Evolutionary conservation across 2,113 vertebrate genomes (phyloP).

Genomic region (Aldabrachelys gigantea): DNA sequence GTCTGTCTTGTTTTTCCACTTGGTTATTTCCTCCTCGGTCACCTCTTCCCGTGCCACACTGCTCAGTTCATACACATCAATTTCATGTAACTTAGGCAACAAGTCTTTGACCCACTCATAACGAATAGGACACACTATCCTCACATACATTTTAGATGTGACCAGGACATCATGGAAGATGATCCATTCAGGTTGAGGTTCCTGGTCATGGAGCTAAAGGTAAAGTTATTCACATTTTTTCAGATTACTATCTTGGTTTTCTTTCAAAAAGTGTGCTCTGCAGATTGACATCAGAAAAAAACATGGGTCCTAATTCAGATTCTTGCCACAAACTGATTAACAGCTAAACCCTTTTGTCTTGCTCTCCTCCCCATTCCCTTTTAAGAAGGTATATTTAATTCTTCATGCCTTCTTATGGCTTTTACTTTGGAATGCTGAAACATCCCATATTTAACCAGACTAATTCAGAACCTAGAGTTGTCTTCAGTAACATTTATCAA

Average conservation of each 20-base stretch:
- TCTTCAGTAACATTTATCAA: neutral
- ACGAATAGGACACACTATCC: constrained; percentile 92
- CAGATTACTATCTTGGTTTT: neutral
- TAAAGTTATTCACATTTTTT: neutral
- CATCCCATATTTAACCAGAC: neutral
- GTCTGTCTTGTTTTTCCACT: constrained; percentile 86
- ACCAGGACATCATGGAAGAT: constrained; percentile 95
- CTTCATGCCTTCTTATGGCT: neutral
- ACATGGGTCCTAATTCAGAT: neutral
- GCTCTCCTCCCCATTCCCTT: neutral
- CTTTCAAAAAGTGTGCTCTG: neutral
- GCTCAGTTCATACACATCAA: constrained; percentile 93
- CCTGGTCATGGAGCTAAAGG: constrained; percentile 89
- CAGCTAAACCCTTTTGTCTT: neutral
- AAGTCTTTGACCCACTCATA: constrained; percentile 96
- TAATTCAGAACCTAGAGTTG: neutral
- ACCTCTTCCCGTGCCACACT: constrained; percentile 92
- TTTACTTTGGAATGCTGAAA: neutral
- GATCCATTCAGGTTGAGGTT: constrained; percentile 91
- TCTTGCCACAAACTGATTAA: constrained; percentile 2
- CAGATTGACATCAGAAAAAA: neutral
- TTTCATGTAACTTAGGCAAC: constrained; percentile 92
- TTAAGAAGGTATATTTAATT: neutral
- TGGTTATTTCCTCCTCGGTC: constrained; percentile 87
- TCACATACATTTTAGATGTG: constrained; percentile 91